phyloP scores from a whole-genome alignment of 2,888 invertebrate species.

The Catocala nupta region DNA sequence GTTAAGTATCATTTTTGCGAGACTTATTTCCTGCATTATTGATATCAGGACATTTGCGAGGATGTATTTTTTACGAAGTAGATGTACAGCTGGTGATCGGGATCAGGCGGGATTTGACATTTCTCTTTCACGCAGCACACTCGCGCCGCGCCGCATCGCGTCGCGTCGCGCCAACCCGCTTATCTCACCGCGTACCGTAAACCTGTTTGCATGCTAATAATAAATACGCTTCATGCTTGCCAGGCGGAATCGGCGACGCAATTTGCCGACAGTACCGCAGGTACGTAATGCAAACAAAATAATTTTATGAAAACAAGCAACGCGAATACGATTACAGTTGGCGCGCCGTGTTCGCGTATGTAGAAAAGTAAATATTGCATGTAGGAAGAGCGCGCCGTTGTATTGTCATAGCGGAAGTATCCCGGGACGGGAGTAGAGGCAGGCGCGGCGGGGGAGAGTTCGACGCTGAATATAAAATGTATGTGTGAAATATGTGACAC shows the following conservation, averaged over 20 bases:
- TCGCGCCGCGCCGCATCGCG: background rate
- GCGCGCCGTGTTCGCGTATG: background rate
- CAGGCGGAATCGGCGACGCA: too few species aligned
- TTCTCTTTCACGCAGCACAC: background rate
- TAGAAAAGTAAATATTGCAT: slow-evolving; percentile 15
- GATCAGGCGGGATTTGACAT: slow-evolving; percentile 11
- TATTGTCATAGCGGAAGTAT: background rate
- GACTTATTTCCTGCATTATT: slow-evolving; percentile 60
- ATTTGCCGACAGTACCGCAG: too few species aligned
- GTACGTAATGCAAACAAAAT: background rate
- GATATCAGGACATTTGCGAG: slow-evolving; percentile 55
- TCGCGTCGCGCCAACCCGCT: background rate
- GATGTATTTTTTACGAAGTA: slow-evolving; percentile 49
- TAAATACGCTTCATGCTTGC: background rate
- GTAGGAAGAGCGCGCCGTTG: background rate
- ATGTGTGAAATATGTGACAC: slow-evolving; percentile 28
- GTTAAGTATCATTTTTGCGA: slow-evolving; percentile 53
- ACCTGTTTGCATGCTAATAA: slow-evolving; percentile 9
- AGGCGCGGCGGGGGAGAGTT: too few species aligned
- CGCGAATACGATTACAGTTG: background rate
- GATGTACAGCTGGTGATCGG: slow-evolving; percentile 22
- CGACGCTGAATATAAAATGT: slow-evolving; percentile 12
- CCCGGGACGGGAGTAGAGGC: too few species aligned
- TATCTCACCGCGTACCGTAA: background rate
- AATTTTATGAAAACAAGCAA: background rate